Percentiles rank a stretch among this genome's conserved stretches.
phyloP scores from a whole-genome alignment of 2,888 invertebrate genomes.

The Cheilosia vernalis region DNA sequence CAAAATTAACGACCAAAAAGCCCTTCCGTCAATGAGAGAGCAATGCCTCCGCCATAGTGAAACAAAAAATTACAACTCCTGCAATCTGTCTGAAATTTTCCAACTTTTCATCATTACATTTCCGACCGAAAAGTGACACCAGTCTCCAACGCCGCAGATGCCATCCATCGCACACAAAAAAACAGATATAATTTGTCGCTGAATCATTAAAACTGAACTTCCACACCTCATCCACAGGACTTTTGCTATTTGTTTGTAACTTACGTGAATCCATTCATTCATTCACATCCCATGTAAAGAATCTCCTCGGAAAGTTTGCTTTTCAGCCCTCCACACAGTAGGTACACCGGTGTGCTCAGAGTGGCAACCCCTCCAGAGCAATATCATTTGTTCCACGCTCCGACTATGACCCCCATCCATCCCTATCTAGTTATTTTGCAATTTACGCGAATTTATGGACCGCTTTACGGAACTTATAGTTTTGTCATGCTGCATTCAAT shows the following conservation, averaged over 20 bases:
- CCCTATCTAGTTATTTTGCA: slow-evolving; percentile 55
- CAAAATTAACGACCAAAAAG: slow-evolving; percentile 26
- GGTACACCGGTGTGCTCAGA: slow-evolving; percentile 6
- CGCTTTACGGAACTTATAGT: slow-evolving; percentile 70
- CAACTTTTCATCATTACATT: slow-evolving; percentile 20
- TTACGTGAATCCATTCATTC: slow-evolving; percentile 65
- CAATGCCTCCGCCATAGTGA: slow-evolving; percentile 25
- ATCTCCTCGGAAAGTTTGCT: slow-evolving; percentile 48
- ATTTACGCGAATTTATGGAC: slow-evolving; percentile 70
- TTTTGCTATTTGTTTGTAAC: slow-evolving; percentile 57
- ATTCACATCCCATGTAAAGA: slow-evolving; percentile 59
- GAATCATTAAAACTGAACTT: slow-evolving; percentile 70
- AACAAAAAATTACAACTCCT: background rate
- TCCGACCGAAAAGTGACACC: background rate
- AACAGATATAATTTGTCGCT: slow-evolving; percentile 62
- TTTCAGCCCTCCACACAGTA: background rate
- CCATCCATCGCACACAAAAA: slow-evolving; percentile 10
- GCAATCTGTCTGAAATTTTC: background rate
- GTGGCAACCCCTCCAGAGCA: slow-evolving; percentile 32
- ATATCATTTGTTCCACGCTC: slow-evolving; percentile 56
- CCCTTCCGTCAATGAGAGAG: slow-evolving; percentile 19
- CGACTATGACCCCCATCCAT: slow-evolving; percentile 39
- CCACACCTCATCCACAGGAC: slow-evolving; percentile 65
- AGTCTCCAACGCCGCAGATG: background rate
- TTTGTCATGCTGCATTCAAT: slow-evolving; percentile 69